A percentile compares a stretch with the other conserved stretches of the same genome.
These are phyloP conservation scores for Diabrotica undecimpunctata DNA, from an alignment of 1,140 invertebrate genomes.

Conservation along the genomic window DNA sequence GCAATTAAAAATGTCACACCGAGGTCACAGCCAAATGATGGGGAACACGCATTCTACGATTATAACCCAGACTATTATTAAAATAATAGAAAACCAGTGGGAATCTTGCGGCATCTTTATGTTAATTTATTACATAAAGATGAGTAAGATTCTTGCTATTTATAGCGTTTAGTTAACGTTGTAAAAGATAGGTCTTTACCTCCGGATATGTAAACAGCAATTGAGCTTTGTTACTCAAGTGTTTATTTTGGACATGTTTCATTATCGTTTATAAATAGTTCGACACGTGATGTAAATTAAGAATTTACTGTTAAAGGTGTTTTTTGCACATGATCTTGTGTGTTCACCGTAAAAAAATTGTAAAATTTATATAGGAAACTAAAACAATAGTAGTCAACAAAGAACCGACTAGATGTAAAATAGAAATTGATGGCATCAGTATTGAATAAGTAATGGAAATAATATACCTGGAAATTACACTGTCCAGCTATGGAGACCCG, in stretches of 20 bases:
- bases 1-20: too few species aligned
- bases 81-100: constrained; percentile 9
- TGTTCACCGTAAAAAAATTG: background rate
- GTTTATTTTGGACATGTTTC: background rate
- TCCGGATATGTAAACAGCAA: background rate
- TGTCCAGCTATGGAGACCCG: too few species aligned
- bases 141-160: constrained; percentile 9
- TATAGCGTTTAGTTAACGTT: constrained; percentile 4
- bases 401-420: too few species aligned
- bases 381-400: too few species aligned
- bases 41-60: too few species aligned
- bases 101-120: constrained; percentile 8
- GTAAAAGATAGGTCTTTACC: background rate
- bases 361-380: too few species aligned
- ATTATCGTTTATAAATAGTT: background rate
- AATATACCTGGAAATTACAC: too few species aligned
- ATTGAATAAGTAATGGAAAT: too few species aligned
- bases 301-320: too few species aligned
- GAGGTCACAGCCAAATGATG: too few species aligned
- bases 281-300: background rate
- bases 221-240: background rate
- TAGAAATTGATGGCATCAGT: too few species aligned
- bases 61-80: background rate
- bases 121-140: constrained; percentile 8
- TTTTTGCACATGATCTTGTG: background rate